These are phyloP conservation scores for Zosterops lateralis DNA, from an alignment of 2,113 vertebrate genomes.

Conservation along the genomic window DNA sequence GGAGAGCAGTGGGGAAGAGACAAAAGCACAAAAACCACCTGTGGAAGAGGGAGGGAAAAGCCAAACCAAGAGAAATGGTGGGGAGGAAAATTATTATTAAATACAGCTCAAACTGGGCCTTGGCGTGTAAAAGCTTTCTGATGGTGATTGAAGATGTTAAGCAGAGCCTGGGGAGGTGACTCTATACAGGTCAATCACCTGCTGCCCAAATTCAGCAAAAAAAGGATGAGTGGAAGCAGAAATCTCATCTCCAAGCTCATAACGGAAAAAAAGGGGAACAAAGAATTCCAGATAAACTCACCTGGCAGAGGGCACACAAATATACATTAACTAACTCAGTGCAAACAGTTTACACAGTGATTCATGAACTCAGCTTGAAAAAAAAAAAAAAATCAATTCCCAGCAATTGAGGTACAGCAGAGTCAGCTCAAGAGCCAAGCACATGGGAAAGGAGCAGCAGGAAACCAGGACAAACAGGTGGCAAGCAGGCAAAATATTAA, in stretches of 20 bases:
- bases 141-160: not conserved
- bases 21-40: not conserved
- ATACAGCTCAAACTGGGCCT: not conserved
- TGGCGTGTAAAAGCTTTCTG: not conserved
- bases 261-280: not conserved
- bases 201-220: not conserved
- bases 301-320: not conserved
- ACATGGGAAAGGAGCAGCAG: not conserved
- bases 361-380: not conserved
- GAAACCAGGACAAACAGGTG: not conserved
- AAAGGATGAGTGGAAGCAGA: not conserved
- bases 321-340: not conserved
- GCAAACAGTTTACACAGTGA: not conserved
- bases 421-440: not conserved
- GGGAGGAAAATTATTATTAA: not conserved
- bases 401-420: rapidly evolving
- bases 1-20: not conserved
- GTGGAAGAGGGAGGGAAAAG: not conserved
- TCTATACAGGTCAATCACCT: not conserved
- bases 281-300: not conserved
- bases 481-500: rapidly evolving
- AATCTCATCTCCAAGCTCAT: not conserved
- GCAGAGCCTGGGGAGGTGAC: not conserved
- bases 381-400: not conserved
- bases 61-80: not conserved